A percentile compares a stretch with the other conserved stretches of the same genome.
phyloP scores from a whole-genome alignment of 2,113 vertebrate species.

The Nothocercus nigrocapillus region DNA sequence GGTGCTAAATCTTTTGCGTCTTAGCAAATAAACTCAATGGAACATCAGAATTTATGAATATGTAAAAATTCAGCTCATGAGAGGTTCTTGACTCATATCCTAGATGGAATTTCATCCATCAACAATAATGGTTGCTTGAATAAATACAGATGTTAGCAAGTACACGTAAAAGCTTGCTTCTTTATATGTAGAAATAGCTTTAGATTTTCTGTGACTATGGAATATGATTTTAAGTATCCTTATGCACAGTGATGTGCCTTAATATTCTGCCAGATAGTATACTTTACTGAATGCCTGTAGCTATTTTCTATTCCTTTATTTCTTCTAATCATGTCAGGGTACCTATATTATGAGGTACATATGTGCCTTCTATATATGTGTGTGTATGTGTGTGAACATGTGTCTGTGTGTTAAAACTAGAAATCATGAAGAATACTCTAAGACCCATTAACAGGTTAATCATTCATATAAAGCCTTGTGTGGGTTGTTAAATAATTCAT shows the following conservation, averaged over 20 bases:
- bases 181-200: not conserved
- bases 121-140: not conserved
- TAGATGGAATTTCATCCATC: not conserved
- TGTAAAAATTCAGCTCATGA: not conserved
- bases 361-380: not conserved
- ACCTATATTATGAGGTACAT: not conserved
- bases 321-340: not conserved
- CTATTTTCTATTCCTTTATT: not conserved
- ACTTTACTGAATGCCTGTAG: not conserved
- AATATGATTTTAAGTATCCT: not conserved
- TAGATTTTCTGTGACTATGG: not conserved
- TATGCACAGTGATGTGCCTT: not conserved
- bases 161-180: not conserved
- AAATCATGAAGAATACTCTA: not conserved
- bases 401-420: not conserved
- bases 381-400: accelerated
- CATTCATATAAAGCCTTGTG: not conserved
- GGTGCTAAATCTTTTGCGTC: no score
- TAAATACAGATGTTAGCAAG: not conserved
- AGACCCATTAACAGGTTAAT: not conserved
- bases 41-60: not conserved
- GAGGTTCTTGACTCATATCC: not conserved
- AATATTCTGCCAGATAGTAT: not conserved
- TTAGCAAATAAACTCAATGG: not conserved
- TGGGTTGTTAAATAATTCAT: slow-evolving; percentile 41